Evolutionary conservation across 2,888 invertebrate species (phyloP).

Genomic region (Crepidodera aurea): DNA sequence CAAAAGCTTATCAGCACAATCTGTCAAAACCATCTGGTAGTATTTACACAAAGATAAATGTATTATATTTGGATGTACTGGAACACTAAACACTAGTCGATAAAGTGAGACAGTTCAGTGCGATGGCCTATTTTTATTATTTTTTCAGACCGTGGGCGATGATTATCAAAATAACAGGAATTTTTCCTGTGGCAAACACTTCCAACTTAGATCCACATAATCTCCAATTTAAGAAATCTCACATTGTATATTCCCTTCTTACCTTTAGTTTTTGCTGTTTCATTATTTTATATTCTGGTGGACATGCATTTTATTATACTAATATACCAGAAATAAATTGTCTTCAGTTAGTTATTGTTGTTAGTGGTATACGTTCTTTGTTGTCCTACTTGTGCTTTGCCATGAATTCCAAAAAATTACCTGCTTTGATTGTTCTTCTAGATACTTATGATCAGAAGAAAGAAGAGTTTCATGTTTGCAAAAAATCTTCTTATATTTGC

Average conservation of each 20-base stretch:
- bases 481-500: not conserved
- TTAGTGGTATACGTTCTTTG: not conserved
- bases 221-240: not conserved
- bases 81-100: too few relatives aligned
- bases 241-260: slow-evolving; percentile 1
- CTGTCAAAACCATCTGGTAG: too few relatives aligned
- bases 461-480: not conserved
- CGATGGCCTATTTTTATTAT: slow-evolving; percentile 8
- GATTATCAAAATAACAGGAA: slow-evolving; percentile 4
- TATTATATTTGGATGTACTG: too few relatives aligned
- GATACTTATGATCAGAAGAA: slow-evolving; percentile 3
- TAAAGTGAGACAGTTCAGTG: too few relatives aligned
- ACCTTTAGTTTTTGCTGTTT: not conserved
- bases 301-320: not conserved
- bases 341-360: not conserved
- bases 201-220: not conserved
- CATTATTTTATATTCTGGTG: not conserved
- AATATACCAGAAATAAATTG: not conserved
- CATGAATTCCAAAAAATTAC: not conserved
- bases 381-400: not conserved
- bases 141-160: slow-evolving; percentile 12
- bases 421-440: not conserved
- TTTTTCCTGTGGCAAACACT: slow-evolving; percentile 7
- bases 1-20: too few relatives aligned
- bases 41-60: too few relatives aligned